Base-by-base conservation (phyloP, 1,140 invertebrate genomes). In the Hormaphis cornu region DNA sequence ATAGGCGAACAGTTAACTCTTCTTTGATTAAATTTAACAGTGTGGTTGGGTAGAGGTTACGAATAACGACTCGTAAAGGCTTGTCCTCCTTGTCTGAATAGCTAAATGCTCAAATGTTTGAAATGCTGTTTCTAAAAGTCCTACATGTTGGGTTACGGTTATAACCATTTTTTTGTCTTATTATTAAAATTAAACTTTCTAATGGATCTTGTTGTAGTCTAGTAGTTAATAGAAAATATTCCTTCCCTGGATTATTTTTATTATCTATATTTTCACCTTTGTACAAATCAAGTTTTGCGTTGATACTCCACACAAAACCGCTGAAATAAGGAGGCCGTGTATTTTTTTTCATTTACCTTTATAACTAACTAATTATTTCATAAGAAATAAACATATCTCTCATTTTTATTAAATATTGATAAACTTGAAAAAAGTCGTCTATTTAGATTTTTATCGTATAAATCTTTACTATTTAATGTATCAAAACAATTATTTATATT, bases 1-100 rank as follows among this genome's bases (percentile, higher is more conserved):
- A 44, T n/a, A 44, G 18, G 14, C 42, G 42, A 44, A 44, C 42
- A n/a, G 12, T 18, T 44, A 44, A 18, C 42, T 44, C 42, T 18
- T 44, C 42, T 44, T 44, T 44, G 12, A 44, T 44, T 44, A 30
- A 3, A n/a, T 16, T 20, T 4, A 44, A 16, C 3, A n/a, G 37
- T 2, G 46, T 50, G 6, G 59, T 42, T n/a, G 37, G 70, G 33
- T 71, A 58, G 9, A 71, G 30, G 37, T 61, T 35, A 18, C 56
- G 33, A 3, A 66, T 16, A 28, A 70, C 69, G 5, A 70, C 69
- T 33, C 69, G 5, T 30, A 24, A 70, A 14, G 22, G 30, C 3
- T 7, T 61, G 8, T 70, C 26, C 40, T 70, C n/a, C 33, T 70
- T 70, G n/a, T n/a, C 37, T 40, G 14, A 40, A 8, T 8, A 14